phyloP scores from a whole-genome alignment of 2,113 vertebrate species.

The Dissostichus mawsoni region DNA sequence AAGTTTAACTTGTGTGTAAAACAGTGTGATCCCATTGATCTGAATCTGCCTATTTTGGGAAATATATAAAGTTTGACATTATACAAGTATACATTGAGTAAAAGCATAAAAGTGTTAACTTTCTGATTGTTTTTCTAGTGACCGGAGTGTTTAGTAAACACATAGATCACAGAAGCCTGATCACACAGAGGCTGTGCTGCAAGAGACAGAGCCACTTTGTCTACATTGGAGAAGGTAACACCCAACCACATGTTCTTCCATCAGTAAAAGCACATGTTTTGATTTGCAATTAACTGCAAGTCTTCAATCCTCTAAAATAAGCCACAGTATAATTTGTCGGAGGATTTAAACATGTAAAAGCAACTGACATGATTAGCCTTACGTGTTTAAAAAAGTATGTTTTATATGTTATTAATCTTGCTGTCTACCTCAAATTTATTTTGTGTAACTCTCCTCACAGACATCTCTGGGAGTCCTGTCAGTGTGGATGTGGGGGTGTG shows the following conservation, averaged over 20 bases:
- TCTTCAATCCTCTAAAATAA: background rate
- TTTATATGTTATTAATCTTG: background rate
- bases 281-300: background rate
- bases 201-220: conserved; percentile 82
- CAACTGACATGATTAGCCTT: too few relatives aligned
- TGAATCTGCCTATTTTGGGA: background rate
- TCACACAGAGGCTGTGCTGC: conserved; percentile 84
- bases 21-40: background rate
- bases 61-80: background rate
- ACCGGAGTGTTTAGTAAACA: conserved; percentile 54
- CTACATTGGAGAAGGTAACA: conserved; percentile 80
- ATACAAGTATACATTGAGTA: background rate
- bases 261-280: background rate
- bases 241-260: too few relatives aligned
- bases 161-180: conserved; percentile 75
- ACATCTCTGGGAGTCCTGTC: conserved; percentile 82
- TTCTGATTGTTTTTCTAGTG: conserved; percentile 59
- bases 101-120: background rate
- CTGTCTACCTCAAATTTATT: background rate
- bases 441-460: conserved; percentile 55
- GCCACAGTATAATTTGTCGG: too few relatives aligned
- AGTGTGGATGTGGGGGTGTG: conserved; percentile 83
- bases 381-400: background rate
- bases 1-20: background rate
- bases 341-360: background rate